Percentiles rank a stretch among this genome's conserved stretches.
These are phyloP conservation scores for Stichopus chloronotus DNA, from an alignment of 35 echinoderm and acorn worm genomes.

Conservation along the genomic window DNA sequence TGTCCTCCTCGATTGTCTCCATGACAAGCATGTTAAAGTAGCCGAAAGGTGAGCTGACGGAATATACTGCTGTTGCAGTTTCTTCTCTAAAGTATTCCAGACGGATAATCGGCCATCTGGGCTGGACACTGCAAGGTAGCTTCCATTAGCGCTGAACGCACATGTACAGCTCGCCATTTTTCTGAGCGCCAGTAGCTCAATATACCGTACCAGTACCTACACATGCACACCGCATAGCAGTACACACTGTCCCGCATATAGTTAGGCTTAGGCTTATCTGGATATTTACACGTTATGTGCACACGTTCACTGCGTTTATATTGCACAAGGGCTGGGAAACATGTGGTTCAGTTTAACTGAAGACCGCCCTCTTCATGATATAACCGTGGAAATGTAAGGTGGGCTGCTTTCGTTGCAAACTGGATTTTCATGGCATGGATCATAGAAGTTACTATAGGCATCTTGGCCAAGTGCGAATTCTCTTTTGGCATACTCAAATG, in stretches of 20 bases:
- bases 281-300: neutral
- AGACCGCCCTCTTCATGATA: neutral
- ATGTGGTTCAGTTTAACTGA: neutral
- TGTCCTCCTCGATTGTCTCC: conserved; percentile 38
- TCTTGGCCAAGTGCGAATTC: too few relatives aligned
- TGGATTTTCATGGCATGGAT: too few relatives aligned
- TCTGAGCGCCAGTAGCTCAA: neutral
- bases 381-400: too few relatives aligned
- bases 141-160: conserved; percentile 47
- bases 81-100: conserved; percentile 44
- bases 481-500: too few relatives aligned
- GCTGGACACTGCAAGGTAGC: conserved; percentile 48
- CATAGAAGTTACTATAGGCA: too few relatives aligned
- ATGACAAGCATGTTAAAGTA: conserved; percentile 44
- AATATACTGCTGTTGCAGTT: conserved; percentile 46
- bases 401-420: too few relatives aligned
- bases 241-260: neutral
- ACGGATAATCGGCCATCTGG: conserved; percentile 50
- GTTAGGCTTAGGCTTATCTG: neutral
- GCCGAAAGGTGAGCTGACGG: conserved; percentile 50
- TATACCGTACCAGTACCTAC: neutral
- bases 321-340: neutral
- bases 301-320: neutral
- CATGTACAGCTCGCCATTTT: conserved; percentile 59
- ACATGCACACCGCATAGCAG: neutral